A percentile compares a stretch with the other conserved stretches of the same genome.
phyloP scores from a whole-genome alignment of 2,797 vertebrate species.

The Podargus strigoides region DNA sequence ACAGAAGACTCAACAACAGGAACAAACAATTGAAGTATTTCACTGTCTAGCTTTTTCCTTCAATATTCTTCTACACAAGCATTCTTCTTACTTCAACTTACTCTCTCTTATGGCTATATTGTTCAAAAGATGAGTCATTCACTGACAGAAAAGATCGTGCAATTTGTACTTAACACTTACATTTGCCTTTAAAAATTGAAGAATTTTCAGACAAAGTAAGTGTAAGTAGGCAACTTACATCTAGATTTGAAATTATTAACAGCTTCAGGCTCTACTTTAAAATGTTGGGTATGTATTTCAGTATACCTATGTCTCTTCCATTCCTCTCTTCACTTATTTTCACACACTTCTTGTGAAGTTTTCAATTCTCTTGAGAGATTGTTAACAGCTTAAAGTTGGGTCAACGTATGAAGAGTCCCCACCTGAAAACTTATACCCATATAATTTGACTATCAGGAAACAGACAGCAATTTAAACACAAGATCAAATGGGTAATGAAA shows the following conservation, averaged over 20 bases:
- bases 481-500: background rate
- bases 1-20: background rate
- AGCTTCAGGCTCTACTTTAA: background rate
- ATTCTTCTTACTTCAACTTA: background rate
- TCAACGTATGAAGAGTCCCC: background rate
- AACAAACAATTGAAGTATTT: background rate
- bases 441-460: background rate
- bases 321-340: background rate
- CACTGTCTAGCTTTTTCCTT: background rate
- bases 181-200: background rate
- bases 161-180: background rate
- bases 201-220: background rate
- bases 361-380: background rate
- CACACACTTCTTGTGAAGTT: background rate
- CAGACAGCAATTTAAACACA: background rate
- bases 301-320: background rate
- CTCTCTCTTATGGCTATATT: background rate
- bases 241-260: background rate
- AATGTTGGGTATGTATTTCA: background rate
- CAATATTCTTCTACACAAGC: background rate
- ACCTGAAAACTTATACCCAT: background rate
- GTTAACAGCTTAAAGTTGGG: background rate
- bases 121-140: background rate
- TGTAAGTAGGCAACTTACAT: background rate
- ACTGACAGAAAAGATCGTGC: background rate